Conservation (phyloP, 2,888 invertebrate genomes). For the Fissipunctia ypsillon region DNA sequence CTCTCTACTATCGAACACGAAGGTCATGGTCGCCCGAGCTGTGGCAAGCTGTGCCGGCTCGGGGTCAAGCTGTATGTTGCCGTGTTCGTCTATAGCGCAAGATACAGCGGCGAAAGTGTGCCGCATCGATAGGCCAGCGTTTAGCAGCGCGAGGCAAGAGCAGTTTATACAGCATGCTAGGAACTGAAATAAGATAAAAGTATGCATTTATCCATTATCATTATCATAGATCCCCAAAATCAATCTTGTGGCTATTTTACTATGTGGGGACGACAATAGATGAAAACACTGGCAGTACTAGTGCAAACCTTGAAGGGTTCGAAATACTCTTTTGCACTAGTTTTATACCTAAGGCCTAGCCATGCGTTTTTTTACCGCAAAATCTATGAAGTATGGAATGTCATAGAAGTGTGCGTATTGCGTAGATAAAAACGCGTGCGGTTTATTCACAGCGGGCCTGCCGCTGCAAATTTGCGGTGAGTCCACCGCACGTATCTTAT, state of each 20-base stretch:
- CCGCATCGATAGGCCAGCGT: conserved; percentile 96
- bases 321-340: too few relatives aligned
- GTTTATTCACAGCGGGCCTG: too few relatives aligned
- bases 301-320: not conserved
- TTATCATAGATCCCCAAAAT: not conserved
- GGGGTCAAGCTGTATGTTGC: conserved; percentile 92
- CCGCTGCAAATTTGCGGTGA: too few relatives aligned
- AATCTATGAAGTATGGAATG: too few relatives aligned
- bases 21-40: conserved; percentile 92
- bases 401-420: too few relatives aligned
- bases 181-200: conserved; percentile 87
- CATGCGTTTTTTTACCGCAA: too few relatives aligned
- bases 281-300: not conserved
- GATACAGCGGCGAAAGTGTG: conserved; percentile 95
- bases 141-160: conserved; percentile 94
- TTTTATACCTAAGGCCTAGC: too few relatives aligned
- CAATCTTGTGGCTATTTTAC: not conserved
- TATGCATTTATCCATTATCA: not conserved
- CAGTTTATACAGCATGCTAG: conserved; percentile 96
- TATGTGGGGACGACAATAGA: not conserved
- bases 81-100: conserved; percentile 92
- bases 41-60: conserved; percentile 85
- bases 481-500: too few relatives aligned
- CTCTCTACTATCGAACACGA: conserved; percentile 93
- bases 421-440: too few relatives aligned